Evolutionary conservation across 1,140 invertebrate species (phyloP).

Genomic region (Drosophila nikananu): DNA sequence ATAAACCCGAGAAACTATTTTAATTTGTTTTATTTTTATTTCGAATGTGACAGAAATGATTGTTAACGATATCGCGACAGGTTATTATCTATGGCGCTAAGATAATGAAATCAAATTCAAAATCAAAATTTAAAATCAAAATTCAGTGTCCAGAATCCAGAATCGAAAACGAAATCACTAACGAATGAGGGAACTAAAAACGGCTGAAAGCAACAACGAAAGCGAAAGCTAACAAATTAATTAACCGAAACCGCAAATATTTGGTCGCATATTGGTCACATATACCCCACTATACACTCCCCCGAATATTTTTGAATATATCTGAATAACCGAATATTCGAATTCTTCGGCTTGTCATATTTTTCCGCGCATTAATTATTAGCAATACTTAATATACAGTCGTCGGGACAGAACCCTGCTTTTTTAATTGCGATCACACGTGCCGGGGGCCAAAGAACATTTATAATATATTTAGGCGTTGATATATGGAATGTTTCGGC

Average conservation of each 20-base stretch:
- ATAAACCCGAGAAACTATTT: constrained; percentile 69
- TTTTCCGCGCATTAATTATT: constrained; percentile 73
- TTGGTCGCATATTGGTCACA: constrained; percentile 31
- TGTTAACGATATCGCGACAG: constrained; percentile 73
- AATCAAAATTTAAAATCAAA: not conserved
- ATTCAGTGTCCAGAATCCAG: constrained; percentile 1
- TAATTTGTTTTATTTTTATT: constrained; percentile 80
- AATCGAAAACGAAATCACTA: not conserved
- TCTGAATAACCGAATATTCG: constrained; percentile 20
- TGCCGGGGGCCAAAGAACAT: constrained; percentile 51
- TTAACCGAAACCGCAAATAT: constrained; percentile 58
- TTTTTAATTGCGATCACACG: constrained; percentile 80
- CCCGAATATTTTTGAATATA: not conserved
- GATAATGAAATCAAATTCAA: constrained; percentile 62
- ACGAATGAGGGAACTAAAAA: not conserved
- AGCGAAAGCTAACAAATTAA: constrained; percentile 70
- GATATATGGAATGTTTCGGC: constrained; percentile 68
- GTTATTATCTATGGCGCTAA: constrained; percentile 44
- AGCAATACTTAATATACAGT: constrained; percentile 80
- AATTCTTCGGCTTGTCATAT: constrained; percentile 59
- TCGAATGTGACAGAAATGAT: constrained; percentile 78
- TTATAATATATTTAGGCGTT: constrained; percentile 55
- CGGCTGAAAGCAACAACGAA: constrained; percentile 36
- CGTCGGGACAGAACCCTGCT: constrained; percentile 12
- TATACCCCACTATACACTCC: constrained; percentile 14